Base-by-base conservation (phyloP, 2,888 invertebrate species). In the Drosophila lacicola region DNA sequence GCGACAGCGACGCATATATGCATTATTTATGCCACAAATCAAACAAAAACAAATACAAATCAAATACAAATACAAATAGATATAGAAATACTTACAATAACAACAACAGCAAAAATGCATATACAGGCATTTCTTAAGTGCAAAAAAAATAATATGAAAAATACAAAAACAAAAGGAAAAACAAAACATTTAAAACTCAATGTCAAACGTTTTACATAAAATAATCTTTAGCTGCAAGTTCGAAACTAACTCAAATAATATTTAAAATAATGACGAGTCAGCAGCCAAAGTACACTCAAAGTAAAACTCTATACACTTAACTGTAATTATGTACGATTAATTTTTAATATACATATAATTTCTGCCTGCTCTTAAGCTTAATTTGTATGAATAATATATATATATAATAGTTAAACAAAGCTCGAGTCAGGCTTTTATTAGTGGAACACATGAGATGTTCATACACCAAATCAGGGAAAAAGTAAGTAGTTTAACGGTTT, bases 11-110 rank as follows among this genome's bases (percentile, higher is more conserved):
- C 67, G 78, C 65, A 80, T 67, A 55, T 78, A 68, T 73, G 75
- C 76, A 80, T 80, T 80, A 80, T 80, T 77, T 78, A 80, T 80
- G 74, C 70, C 64, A 69, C 66, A 76, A 63, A 72, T 47, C 57
- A 55, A 50, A 47, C 42, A 55, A 49, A 49, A 53, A 57, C 39
- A 68, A 69, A 56, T 13, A 63, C 46, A 68, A 67, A 45, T 29
- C 44, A 62, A 67, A 58, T 21, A 56, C 49, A 73, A 67, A 45
- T 21, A 51, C 46, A 56, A 46, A 55, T 44, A 61, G 36, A 57
- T 45, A 57, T 57, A 53, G n/a, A 55, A 47, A 51, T 45, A 73
- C 19, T 37, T 53, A 54, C 46, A 63, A 44, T 33, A 47, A 46
- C 25, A 29, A n/a, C 8, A 45, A 13, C 3, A 4, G 9, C 25